Conservation (phyloP, 2,888 invertebrate species). For the Xylophagus ater region DNA sequence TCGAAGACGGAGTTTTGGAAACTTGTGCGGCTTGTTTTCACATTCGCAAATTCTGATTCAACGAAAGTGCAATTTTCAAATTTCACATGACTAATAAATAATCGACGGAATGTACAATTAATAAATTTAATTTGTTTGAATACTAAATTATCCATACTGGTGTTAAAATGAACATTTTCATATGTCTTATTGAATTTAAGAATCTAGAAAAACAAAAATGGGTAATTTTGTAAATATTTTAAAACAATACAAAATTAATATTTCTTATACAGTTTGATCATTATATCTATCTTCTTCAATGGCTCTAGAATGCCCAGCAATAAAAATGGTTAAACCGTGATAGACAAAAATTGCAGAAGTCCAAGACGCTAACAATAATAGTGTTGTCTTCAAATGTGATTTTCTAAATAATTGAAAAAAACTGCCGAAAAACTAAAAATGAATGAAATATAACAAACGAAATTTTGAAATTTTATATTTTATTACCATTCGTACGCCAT, state of each 20-base stretch:
- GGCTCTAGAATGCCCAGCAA: slow-evolving; percentile 44
- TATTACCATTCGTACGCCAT: slow-evolving; percentile 40
- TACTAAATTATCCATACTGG: slow-evolving; percentile 52
- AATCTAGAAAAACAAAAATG: slow-evolving; percentile 37
- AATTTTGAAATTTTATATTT: neutral
- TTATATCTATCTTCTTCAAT: slow-evolving; percentile 40
- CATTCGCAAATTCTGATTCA: slow-evolving; percentile 57
- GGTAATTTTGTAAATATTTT: slow-evolving; percentile 47
- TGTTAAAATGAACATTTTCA: slow-evolving; percentile 43
- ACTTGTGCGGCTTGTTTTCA: slow-evolving; percentile 57
- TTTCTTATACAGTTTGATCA: slow-evolving; percentile 19
- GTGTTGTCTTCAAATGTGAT: slow-evolving; percentile 50
- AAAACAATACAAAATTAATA: neutral
- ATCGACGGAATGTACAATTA: slow-evolving; percentile 54
- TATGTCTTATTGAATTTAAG: slow-evolving; percentile 35
- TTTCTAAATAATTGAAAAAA: slow-evolving; percentile 56
- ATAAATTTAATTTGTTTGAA: slow-evolving; percentile 49
- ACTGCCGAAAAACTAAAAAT: slow-evolving; percentile 55
- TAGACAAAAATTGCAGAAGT: slow-evolving; percentile 45
- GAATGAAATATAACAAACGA: neutral
- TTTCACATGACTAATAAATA: slow-evolving; percentile 59
- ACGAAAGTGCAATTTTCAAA: slow-evolving; percentile 59
- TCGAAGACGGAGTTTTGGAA: slow-evolving; percentile 52
- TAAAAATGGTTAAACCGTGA: slow-evolving; percentile 43
- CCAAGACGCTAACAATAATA: slow-evolving; percentile 49